Evolutionary conservation across 2,888 invertebrate species (phyloP).

Genomic region (Callimorpha dominula): DNA sequence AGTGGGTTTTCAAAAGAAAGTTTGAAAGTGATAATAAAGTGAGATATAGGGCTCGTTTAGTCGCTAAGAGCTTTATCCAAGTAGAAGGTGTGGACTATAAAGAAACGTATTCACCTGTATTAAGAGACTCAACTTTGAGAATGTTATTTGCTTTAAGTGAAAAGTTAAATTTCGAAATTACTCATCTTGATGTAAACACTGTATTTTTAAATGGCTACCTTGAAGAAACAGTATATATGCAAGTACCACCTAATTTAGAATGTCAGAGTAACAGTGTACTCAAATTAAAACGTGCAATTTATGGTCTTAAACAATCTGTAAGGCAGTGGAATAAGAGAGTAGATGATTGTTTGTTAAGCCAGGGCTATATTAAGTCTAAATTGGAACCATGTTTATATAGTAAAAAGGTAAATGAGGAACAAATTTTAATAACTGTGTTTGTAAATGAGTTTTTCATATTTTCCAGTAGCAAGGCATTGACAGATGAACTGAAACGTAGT

Average conservation of each 20-base stretch:
- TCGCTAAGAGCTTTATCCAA: conserved; percentile 3
- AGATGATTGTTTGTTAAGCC: neutral
- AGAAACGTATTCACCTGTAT: neutral
- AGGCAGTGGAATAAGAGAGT: neutral
- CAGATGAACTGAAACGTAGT: neutral
- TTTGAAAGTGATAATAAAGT: conserved; percentile 19
- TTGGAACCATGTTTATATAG: conserved; percentile 3
- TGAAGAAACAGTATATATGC: neutral
- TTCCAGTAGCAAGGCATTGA: neutral
- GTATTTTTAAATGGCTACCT: neutral
- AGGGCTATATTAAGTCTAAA: neutral
- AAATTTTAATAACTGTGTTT: neutral
- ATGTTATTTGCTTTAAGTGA: neutral
- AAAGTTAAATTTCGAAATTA: neutral
- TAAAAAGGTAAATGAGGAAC: neutral
- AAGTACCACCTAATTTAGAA: neutral
- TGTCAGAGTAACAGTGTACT: neutral
- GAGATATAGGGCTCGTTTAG: conserved; percentile 14
- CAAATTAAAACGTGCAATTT: neutral
- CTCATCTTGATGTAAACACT: neutral
- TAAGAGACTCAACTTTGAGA: neutral
- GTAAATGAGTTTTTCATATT: conserved; percentile 14
- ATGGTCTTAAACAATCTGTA: neutral
- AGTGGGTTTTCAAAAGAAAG: conserved; percentile 19
- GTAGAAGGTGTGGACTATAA: neutral